These are phyloP conservation scores for Heliocidaris tuberculata DNA, from an alignment of 35 echinoderm and acorn worm genomes.

Conservation along the genomic window DNA sequence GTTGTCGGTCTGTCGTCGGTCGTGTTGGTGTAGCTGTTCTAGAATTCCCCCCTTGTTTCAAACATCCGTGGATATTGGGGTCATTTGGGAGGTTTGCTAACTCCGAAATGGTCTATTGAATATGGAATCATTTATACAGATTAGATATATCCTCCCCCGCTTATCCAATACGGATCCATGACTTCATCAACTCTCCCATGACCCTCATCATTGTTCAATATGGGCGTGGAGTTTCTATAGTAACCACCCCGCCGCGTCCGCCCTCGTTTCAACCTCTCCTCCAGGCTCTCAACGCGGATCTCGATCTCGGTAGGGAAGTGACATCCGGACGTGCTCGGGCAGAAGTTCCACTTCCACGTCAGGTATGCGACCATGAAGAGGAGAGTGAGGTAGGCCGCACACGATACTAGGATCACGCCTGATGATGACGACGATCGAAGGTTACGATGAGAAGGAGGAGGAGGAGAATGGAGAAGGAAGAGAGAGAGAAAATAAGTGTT, in stretches of 20 bases:
- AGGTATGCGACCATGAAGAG: conserved; percentile 26
- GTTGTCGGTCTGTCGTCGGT: no score
- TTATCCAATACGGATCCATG: conserved; percentile 29
- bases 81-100: no score
- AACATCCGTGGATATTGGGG: no score
- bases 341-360: conserved; percentile 44
- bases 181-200: not conserved
- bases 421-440: not conserved
- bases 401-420: conserved; percentile 26
- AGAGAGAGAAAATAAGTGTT: not conserved
- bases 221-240: conserved; percentile 20
- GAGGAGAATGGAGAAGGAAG: no score
- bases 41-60: no score
- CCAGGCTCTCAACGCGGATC: conserved; percentile 33
- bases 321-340: conserved; percentile 12
- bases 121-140: no score
- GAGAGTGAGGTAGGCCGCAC: conserved; percentile 29
- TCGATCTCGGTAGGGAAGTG: conserved; percentile 25
- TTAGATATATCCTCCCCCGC: conserved; percentile 7
- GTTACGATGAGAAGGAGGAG: not conserved
- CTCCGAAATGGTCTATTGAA: no score
- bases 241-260: not conserved
- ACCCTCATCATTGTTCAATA: not conserved
- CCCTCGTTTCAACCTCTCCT: conserved; percentile 29
- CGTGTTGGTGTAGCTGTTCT: no score